Conservation (phyloP, 2,797 vertebrate genomes). For the Euphonia xanthogaster region DNA sequence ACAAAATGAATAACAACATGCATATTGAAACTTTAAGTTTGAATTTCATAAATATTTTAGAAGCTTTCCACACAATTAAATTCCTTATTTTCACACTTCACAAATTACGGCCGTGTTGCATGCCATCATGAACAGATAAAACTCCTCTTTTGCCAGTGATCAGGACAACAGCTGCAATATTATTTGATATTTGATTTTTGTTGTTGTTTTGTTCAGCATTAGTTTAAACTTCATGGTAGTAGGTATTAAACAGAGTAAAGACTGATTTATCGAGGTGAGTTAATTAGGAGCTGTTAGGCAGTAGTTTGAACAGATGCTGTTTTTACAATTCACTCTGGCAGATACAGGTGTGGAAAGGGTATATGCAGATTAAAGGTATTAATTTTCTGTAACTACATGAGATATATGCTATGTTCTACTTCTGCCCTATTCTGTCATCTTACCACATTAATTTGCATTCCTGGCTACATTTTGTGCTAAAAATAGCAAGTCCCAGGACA, state of each 20-base stretch:
- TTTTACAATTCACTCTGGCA: neutral
- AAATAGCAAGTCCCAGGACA: conserved; percentile 6
- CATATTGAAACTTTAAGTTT: neutral
- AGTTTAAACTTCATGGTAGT: neutral
- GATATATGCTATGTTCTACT: neutral
- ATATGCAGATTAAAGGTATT: neutral
- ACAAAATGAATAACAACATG: neutral
- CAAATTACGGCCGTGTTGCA: neutral
- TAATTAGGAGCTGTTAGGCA: neutral
- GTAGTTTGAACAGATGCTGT: neutral
- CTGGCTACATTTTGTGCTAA: neutral
- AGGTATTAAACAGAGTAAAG: neutral
- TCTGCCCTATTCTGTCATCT: neutral
- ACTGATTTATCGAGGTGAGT: neutral
- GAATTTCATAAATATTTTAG: neutral
- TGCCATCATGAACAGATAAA: neutral
- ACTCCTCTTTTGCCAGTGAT: neutral
- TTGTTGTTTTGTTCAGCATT: neutral
- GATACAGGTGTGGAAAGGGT: neutral
- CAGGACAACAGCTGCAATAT: neutral
- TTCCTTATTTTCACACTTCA: neutral
- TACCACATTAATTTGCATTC: conserved; percentile 18
- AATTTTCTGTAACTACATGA: neutral
- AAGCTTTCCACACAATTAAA: neutral
- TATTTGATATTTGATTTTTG: neutral